Base-by-base conservation (phyloP, 2,797 vertebrate genomes). In the Rousettus madagascariensis region DNA sequence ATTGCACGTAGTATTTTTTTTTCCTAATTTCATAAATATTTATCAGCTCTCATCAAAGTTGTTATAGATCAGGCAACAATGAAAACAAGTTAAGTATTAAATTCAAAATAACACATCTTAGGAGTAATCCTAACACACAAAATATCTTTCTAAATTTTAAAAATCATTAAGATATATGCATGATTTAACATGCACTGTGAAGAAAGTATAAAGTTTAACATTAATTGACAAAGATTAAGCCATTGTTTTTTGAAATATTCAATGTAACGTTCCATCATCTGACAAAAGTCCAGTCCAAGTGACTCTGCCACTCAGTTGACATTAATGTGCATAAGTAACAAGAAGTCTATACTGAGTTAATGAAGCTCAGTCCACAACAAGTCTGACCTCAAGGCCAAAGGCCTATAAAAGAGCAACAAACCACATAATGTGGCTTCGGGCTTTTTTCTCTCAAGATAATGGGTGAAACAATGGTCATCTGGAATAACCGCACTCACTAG, bases 51-150 rank as follows among this genome's bases (percentile, higher is more conserved):
- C 26, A 66, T 61, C 22, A 75, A 79, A 95, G 82, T 53, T 66
- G 24, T 11, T 85, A 28, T 26, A 26, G 43, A 78, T 66, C 28
- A 84, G 41, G 30, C 24, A 91, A 92, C 24, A 90, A 77, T 15
- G 36, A 63, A 96, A 68, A 90, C 17, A 59, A 79, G 46, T 78
- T 90, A 94, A 90, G 6, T 75, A 91, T 13, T 95, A 95, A 92
- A 68, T 59, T 80, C 1, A 90, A 93, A 87, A 65, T 69, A 83
- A 78, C 24, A 79, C 13, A 79, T 41, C 80, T 57, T 66, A 85
- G 33, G 38, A 84, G 69, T 82, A 83, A 63, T 38, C 28, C 46
- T 61, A 78, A 57, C 9, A 85, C 19, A 82, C 5, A 82, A 91
- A 95, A 71, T 53, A 36, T 24, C 22, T 63, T 86, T 74, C 30